Evolutionary conservation across 2,113 vertebrate species (phyloP).

Genomic region (Carassius carassius): DNA sequence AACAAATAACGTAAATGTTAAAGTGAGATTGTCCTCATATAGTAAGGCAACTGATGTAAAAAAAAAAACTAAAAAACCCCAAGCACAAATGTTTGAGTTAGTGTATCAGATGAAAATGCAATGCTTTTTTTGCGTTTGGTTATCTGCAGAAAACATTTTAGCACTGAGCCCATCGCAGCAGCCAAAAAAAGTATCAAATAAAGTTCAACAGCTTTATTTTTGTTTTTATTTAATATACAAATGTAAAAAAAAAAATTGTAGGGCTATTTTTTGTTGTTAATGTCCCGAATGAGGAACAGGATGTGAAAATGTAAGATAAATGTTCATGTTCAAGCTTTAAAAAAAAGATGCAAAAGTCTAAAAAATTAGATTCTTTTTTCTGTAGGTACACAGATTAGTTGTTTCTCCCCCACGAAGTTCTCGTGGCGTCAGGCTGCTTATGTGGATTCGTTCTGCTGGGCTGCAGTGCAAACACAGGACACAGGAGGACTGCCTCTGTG

Average conservation of each 20-base stretch:
- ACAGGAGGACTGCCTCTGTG: constrained; percentile 76
- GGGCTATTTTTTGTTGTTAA: too few species aligned
- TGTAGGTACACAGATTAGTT: constrained; percentile 86
- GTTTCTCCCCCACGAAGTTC: constrained; percentile 83
- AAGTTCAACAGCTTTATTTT: too few species aligned
- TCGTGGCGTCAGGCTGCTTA: constrained; percentile 84
- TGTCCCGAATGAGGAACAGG: too few species aligned
- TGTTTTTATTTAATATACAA: too few species aligned
- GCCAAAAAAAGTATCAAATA: too few species aligned
- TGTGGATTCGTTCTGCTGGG: constrained; percentile 85
- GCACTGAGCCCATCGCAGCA: too few species aligned
- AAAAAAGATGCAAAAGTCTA: background rate
- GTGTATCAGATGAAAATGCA: background rate
- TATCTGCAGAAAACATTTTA: too few species aligned
- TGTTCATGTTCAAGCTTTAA: background rate
- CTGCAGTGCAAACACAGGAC: constrained; percentile 78
- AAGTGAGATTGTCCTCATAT: background rate
- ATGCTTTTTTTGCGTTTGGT: too few species aligned
- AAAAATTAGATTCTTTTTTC: background rate
- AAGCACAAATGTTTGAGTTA: background rate
- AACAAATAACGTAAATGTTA: background rate
- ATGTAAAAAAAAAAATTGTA: too few species aligned
- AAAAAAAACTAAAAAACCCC: background rate
- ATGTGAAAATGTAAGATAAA: too few species aligned
- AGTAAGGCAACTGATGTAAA: background rate